phyloP scores from a whole-genome alignment of 2,797 vertebrate genomes.

The Galagoides demidoff region DNA sequence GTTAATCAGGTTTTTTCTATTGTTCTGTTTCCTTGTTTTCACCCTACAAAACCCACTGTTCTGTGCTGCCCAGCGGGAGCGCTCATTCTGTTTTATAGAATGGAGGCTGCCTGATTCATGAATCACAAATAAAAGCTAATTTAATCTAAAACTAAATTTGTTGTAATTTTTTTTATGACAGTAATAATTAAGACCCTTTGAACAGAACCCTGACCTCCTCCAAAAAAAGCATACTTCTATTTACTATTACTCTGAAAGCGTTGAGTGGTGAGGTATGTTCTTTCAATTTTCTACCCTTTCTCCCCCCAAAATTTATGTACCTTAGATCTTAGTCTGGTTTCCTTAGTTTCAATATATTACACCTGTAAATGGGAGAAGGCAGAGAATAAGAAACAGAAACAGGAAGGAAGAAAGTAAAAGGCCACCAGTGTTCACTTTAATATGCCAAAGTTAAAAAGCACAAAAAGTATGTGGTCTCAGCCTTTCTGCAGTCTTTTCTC shows the following conservation, averaged over 20 bases:
- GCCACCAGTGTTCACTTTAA: background rate
- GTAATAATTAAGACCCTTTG: background rate
- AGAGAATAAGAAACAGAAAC: background rate
- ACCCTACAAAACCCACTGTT: background rate
- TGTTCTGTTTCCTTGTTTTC: background rate
- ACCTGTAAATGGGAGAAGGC: background rate
- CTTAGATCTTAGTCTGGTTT: slow-evolving; percentile 6
- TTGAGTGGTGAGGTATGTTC: background rate
- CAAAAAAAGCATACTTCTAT: background rate
- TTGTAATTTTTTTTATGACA: background rate
- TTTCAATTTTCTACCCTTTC: background rate
- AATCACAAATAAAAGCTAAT: background rate
- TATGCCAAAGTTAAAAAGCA: background rate
- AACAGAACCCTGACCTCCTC: background rate
- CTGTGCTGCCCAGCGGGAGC: background rate
- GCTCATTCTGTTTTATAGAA: background rate
- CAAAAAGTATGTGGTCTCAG: background rate
- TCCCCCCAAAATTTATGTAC: background rate
- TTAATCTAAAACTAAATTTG: background rate
- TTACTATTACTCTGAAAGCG: background rate
- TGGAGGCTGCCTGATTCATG: background rate
- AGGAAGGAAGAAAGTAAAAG: slow-evolving; percentile 51
- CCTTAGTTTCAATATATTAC: slow-evolving; percentile 41
- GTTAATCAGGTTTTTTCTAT: background rate
- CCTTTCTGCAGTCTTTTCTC: background rate